These are phyloP conservation scores for Ladona fulva DNA, from an alignment of 1,140 invertebrate genomes.

Conservation along the genomic window DNA sequence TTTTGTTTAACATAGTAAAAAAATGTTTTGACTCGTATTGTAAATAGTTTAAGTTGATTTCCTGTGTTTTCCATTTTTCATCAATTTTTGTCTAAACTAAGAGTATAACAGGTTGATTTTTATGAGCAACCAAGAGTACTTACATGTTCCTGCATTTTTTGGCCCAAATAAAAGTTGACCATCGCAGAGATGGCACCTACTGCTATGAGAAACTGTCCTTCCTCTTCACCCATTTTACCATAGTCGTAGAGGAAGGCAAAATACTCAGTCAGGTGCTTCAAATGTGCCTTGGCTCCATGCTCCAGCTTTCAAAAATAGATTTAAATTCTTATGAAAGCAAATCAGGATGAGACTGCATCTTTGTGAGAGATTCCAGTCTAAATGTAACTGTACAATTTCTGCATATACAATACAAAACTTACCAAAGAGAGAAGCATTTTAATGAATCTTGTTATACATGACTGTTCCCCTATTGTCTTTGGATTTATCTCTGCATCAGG, in stretches of 20 bases:
- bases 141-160: constrained; percentile 58
- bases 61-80: no score
- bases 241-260: constrained; percentile 87
- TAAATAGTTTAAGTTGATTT: no score
- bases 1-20: no score
- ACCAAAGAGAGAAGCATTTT: constrained; percentile 78
- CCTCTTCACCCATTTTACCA: constrained; percentile 89
- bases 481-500: constrained; percentile 49
- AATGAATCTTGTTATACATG: constrained; percentile 86
- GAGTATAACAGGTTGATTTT: no score
- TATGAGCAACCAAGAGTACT: constrained; percentile 24
- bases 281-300: constrained; percentile 73
- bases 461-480: constrained; percentile 63
- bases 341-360: constrained; percentile 12
- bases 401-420: constrained; percentile 31
- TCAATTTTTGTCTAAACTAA: no score
- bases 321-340: constrained; percentile 14
- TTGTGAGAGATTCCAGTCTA: neutral
- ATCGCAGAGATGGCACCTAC: constrained; percentile 81
- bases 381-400: neutral
- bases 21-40: no score
- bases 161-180: constrained; percentile 84
- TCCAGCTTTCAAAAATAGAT: constrained; percentile 52
- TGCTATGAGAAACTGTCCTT: constrained; percentile 75
- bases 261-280: constrained; percentile 84